These are phyloP conservation scores for Addax nasomaculatus DNA, from an alignment of 2,113 vertebrate species.

Conservation along the genomic window DNA sequence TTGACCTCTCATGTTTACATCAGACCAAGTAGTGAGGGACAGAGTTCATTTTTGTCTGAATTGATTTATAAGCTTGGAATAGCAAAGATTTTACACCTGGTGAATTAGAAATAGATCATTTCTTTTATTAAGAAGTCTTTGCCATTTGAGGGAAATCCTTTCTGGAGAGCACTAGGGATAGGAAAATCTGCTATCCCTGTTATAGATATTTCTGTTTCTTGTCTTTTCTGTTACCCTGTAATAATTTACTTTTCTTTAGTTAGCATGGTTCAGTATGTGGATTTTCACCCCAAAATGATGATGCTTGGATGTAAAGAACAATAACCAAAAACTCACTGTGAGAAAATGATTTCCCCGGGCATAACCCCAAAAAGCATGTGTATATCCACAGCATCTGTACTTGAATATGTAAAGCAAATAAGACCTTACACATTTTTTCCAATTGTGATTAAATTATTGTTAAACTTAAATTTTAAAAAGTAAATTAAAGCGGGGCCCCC, in stretches of 20 bases:
- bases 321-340: not conserved
- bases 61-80: not conserved
- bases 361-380: not conserved
- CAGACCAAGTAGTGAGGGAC: not conserved
- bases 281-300: not conserved
- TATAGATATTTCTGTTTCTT: not conserved
- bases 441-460: not conserved
- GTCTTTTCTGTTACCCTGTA: not conserved
- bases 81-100: not conserved
- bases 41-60: not conserved
- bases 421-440: not conserved
- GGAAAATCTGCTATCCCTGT: not conserved
- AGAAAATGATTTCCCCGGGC: not conserved
- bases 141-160: not conserved
- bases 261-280: not conserved
- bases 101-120: not conserved
- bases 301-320: not conserved
- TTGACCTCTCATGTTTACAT: not conserved
- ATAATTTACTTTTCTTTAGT: not conserved
- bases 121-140: not conserved
- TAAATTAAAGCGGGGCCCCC: not conserved
- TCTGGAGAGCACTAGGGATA: not conserved
- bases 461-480: not conserved
- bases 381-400: not conserved
- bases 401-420: not conserved